Conservation (phyloP, 2,113 vertebrate species). For the Protobothrops flavoviridis region DNA sequence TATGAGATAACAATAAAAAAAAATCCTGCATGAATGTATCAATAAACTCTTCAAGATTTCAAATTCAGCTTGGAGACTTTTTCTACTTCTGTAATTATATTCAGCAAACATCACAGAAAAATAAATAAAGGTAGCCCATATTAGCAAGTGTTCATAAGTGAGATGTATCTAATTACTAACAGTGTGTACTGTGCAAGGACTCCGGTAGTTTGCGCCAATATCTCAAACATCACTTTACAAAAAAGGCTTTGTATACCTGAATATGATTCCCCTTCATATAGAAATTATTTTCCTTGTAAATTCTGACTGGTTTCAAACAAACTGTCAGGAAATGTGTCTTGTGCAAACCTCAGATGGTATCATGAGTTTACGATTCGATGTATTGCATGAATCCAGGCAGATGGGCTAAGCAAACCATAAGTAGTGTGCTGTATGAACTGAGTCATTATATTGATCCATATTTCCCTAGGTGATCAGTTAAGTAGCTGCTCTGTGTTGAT, state of each 20-base stretch:
- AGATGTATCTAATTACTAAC: neutral
- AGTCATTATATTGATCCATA: neutral
- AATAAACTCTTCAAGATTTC: neutral
- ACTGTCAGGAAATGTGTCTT: neutral
- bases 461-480: neutral
- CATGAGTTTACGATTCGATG: neutral
- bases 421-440: neutral
- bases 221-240: neutral
- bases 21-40: neutral
- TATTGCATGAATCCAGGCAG: neutral
- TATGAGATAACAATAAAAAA: neutral
- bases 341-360: neutral
- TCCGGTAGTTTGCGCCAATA: neutral
- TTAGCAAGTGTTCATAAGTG: neutral
- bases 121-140: neutral
- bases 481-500: neutral
- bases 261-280: neutral
- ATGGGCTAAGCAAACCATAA: neutral
- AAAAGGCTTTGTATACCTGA: neutral
- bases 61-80: neutral
- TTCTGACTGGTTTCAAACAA: neutral
- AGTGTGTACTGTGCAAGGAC: neutral
- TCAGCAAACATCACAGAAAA: neutral
- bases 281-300: neutral
- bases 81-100: neutral